These are phyloP conservation scores for Drosophila triauraria DNA, from an alignment of 1,140 invertebrate genomes.

Conservation along the genomic window DNA sequence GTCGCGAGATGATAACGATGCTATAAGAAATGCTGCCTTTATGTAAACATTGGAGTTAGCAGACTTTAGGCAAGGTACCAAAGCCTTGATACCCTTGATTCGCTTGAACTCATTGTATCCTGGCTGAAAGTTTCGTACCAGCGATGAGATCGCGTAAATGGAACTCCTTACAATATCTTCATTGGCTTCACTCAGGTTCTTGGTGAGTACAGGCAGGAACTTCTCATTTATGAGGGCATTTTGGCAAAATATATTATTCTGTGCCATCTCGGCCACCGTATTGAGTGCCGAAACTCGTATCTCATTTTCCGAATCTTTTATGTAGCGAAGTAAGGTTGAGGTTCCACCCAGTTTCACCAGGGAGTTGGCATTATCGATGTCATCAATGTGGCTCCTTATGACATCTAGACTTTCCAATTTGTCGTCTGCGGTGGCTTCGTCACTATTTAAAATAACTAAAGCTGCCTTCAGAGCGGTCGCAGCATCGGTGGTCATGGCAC, in stretches of 20 bases:
- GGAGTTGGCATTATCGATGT: conserved; percentile 61
- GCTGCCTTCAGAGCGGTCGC: conserved; percentile 38
- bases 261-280: conserved; percentile 65
- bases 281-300: conserved; percentile 39
- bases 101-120: conserved; percentile 52
- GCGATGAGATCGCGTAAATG: conserved; percentile 63
- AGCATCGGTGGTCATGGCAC: conserved; percentile 47
- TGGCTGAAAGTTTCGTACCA: conserved; percentile 60
- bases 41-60: conserved; percentile 48
- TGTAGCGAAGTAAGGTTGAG: conserved; percentile 24
- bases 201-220: conserved; percentile 34
- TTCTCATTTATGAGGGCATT: conserved; percentile 54
- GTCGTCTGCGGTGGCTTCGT: conserved; percentile 33
- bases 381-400: conserved; percentile 65
- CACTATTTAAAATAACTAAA: conserved; percentile 33
- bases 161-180: conserved; percentile 51
- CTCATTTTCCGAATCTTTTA: conserved; percentile 24
- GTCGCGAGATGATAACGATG: conserved; percentile 43
- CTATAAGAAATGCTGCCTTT: conserved; percentile 66
- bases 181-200: conserved; percentile 51
- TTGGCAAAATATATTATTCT: conserved; percentile 66
- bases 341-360: conserved; percentile 62
- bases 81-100: conserved; percentile 40
- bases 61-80: conserved; percentile 48
- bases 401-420: conserved; percentile 51